Conservation (phyloP, 1,140 invertebrate species). For the Apocrypta bakeri region DNA sequence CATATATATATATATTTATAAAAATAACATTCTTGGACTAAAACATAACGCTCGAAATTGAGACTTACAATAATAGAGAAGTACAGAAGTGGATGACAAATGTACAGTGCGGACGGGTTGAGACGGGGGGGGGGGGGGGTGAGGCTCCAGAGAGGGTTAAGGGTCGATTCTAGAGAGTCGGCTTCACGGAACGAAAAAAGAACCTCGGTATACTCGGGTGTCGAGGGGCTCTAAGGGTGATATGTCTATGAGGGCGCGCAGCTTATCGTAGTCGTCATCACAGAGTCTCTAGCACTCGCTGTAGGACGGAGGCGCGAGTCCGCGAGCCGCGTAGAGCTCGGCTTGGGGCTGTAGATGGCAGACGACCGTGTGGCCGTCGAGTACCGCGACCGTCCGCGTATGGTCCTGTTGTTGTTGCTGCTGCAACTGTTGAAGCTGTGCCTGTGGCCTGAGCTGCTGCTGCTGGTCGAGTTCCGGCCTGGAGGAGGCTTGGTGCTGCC, state of each 20-base stretch:
- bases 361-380: constrained; percentile 88
- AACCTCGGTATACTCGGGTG: neutral
- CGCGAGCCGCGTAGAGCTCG: constrained; percentile 75
- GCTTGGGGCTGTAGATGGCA: constrained; percentile 84
- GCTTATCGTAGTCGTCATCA: neutral
- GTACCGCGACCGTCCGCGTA: constrained; percentile 83
- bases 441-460: constrained; percentile 72
- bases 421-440: constrained; percentile 67
- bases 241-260: neutral
- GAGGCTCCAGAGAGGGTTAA: too few species aligned
- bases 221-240: neutral
- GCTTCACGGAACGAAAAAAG: neutral
- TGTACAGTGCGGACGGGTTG: constrained; percentile 1
- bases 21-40: constrained; percentile 61
- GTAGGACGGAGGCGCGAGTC: constrained; percentile 77
- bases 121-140: too few species aligned
- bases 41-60: constrained; percentile 49
- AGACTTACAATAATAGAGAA: constrained; percentile 36
- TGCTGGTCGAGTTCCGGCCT: constrained; percentile 65
- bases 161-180: neutral
- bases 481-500: constrained; percentile 57
- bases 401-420: constrained; percentile 75
- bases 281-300: constrained; percentile 74
- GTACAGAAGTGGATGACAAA: constrained; percentile 49
- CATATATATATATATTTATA: constrained; percentile 64